These are phyloP conservation scores for Exephanes ischioxanthus DNA, from an alignment of 2,888 invertebrate genomes.

Conservation along the genomic window DNA sequence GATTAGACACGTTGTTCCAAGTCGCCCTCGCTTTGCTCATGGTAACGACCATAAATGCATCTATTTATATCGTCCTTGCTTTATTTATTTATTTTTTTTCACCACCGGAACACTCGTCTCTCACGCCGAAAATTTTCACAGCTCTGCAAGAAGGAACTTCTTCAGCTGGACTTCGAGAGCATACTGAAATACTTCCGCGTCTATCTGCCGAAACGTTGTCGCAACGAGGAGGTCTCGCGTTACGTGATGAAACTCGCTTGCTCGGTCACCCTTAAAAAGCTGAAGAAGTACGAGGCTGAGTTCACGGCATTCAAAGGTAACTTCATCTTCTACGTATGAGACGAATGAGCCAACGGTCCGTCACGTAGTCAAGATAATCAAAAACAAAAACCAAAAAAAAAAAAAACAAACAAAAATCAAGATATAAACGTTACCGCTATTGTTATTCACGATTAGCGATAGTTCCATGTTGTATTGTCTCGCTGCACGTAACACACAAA, in stretches of 20 bases:
- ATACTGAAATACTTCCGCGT: conserved; percentile 99
- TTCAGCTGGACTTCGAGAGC: conserved; percentile 98
- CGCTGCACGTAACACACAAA: conserved; percentile 56
- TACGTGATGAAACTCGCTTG: conserved; percentile 96
- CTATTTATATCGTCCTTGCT: background rate
- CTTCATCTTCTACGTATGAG: conserved; percentile 83
- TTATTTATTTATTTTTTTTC: background rate
- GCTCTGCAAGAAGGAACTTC: conserved; percentile 94
- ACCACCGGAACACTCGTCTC: background rate
- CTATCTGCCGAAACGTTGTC: conserved; percentile 97
- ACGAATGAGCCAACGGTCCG: conserved; percentile 44
- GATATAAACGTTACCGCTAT: conserved; percentile 26
- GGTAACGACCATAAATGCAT: conserved; percentile 85
- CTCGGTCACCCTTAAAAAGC: conserved; percentile 95
- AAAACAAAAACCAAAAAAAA: conserved; percentile 23
- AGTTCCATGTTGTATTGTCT: conserved; percentile 57
- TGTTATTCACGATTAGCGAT: conserved; percentile 41
- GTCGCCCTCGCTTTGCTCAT: conserved; percentile 97
- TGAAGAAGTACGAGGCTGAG: conserved; percentile 98
- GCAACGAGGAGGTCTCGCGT: conserved; percentile 95
- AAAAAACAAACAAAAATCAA: conserved; percentile 31
- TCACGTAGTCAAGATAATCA: conserved; percentile 28
- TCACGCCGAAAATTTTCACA: conserved; percentile 78
- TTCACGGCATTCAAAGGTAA: conserved; percentile 92
- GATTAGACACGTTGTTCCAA: conserved; percentile 98